Base-by-base conservation (phyloP, 92 coral and sea anemone species). In the Umimayanthus chanpuru region DNA sequence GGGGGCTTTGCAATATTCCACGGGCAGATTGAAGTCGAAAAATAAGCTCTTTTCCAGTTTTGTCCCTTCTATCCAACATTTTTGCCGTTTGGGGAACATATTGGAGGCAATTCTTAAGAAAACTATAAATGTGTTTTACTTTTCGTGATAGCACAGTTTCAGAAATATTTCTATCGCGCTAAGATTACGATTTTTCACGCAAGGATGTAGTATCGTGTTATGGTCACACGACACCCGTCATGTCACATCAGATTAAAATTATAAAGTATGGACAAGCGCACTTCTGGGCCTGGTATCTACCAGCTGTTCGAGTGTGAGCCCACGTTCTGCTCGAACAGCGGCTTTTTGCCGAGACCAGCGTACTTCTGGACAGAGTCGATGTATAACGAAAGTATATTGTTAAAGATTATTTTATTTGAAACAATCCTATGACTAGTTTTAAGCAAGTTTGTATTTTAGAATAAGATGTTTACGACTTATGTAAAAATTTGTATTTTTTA, bases 401-500 rank as follows among this genome's bases (percentile, higher is more conserved):
- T 61, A 61, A 61, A 61, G 68, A 61, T 21, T 61, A 61, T 61
- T 16, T 61, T 61, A 61, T 61, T 18, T 18, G 26, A 20, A 72
- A 72, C 76, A 29, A 72, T 23, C 30, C 61, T 11, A 43, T 11
- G 21, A 15, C 56, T 50, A 78, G 82, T 47, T 49, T 49, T 47
- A 78, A 78, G 82, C n/a, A 50, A 49, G 61, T 78, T 78, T 78
- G 36, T 44, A 43, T 78, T 78, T 73, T 78, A 44, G 81, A 47
- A 49, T 78, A 78, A 78, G 81, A 78, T 78, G 81, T 78, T 76
- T 78, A 78, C 47, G 81, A 47, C 40, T n/a, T 78, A 78, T 78
- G 79, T 75, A 75, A 78, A 47, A 44, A 25, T 71, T 26, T 78
- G 82, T 78, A 78, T 78, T 78, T 78, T 47, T 78, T 78, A 49